Base-by-base conservation (phyloP, 2,888 invertebrate species). In the Heteromyza rotundicornis region DNA sequence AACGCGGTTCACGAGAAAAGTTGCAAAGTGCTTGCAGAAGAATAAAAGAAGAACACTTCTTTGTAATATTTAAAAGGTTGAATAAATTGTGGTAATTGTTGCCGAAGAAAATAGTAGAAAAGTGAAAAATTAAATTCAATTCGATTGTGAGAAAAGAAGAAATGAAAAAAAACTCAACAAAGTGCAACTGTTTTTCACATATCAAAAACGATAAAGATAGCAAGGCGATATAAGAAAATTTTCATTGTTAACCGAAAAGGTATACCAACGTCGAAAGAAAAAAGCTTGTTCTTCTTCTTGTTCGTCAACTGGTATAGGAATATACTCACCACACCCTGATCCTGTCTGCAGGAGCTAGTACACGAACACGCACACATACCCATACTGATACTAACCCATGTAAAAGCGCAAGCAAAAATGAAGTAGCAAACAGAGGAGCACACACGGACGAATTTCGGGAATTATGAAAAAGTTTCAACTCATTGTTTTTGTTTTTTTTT, bases 321-420 rank as follows among this genome's bases (percentile, higher is more conserved):
- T 63, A 70, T 74, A 80, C 71, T 79, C 79, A 79, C 79, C 79
- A 79, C 80, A 80, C 80, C 79, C 79, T 77, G 77, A 79, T 77
- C 73, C 78, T 77, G 73, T 72, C 71, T 67, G 55, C 59, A 61
- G 64, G 19, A 56, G 40, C 52, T 36, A 49, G 20, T 60, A 58
- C 64, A 64, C 62, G 63, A 63, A 59, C 56, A 56, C 54, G 57
- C 40, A 64, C 57, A 65, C 55, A 61, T 56, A 57, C 47, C 63
- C 56, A 58, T 14, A 50, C 27, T 47, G 23, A 57, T 8, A 36
- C 57, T 61, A 14, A 19, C 54, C 53, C 14, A 23, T n/a, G n/a
- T n/a, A n/a, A 56, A 57, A 57, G 40, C 47, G 16, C 23, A 22
- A 36, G 40, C 27, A 47, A 52, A n/a, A n/a, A 20, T 52, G 52